Evolutionary conservation across 2,888 invertebrate species (phyloP), one percentile per base, ranked within the genome.

Genomic region (Autographa pulchrina): DNA sequence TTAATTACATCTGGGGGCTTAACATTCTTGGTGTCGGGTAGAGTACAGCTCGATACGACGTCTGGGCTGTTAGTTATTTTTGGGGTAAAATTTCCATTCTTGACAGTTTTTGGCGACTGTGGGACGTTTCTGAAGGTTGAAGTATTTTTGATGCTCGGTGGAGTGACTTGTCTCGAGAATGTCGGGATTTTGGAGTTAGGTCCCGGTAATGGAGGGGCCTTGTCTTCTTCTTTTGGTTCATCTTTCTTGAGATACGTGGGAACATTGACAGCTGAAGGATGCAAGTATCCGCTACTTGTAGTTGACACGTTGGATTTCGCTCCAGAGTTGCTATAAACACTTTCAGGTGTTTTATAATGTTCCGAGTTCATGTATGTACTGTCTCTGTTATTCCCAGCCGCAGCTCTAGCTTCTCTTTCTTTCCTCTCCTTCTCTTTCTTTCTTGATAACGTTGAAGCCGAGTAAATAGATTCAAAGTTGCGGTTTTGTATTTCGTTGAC

Each of bases 391-490:
- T 82, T 89, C 60, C 88, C 92, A 0, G 85, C 85, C 2, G 84
- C 87, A 56, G 86, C 87, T 63, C 87, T 80, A 14, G 87, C 88
- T 60, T 88, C 82, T 58, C 84, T 88, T 63, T 84, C 88, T 60
- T 88, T 83, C 56, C 84, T 88, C 63, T 84, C 87, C 74, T 91
- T 93, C 77, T 96, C 96, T 85, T 97, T 97, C 84, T 97, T 97
- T 69, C 97, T 94, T 0, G 96, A 96, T 2, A 98, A 91, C 0
- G 97, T 97, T 1, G 97, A 97, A 0, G 97, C 97, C 0, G 98
- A 98, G 89, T 98, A 98, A 81, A 98, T 98, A 0, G 98, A 98
- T 84, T 98, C 98, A 52, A 98, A 97, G 89, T 98, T 98, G 43
- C 98, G 96, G 84, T 97, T 97, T 85, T 98, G 98, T 85, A 98